phyloP scores from a whole-genome alignment of 2,888 invertebrate species.

The Ethmia dodecea region DNA sequence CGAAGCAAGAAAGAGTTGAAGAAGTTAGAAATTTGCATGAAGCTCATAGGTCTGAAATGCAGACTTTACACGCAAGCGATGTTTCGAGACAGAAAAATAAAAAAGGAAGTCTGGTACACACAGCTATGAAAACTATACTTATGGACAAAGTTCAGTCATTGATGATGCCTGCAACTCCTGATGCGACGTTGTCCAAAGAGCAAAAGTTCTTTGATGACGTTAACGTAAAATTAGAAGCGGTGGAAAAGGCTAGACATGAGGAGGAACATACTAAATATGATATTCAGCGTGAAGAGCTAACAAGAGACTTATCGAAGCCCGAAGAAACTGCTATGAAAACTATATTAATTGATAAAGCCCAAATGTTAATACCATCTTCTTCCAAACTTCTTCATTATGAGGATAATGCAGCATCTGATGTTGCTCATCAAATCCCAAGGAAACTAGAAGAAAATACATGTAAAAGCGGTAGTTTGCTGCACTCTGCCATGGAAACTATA shows the following conservation, averaged over 20 bases:
- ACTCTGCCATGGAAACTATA: conserved; percentile 72
- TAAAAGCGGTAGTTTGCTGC: conserved; percentile 51
- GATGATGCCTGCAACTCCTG: conserved; percentile 58
- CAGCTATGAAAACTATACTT: conserved; percentile 76
- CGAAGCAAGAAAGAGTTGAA: conserved; percentile 54
- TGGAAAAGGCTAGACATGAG: conserved; percentile 38
- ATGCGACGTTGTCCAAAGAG: conserved; percentile 29
- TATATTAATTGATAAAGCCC: conserved; percentile 20
- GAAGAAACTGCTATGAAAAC: conserved; percentile 5
- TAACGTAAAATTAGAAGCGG: conserved; percentile 49
- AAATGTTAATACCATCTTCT: conserved; percentile 1
- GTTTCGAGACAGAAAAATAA: neutral
- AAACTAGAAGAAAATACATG: conserved; percentile 13
- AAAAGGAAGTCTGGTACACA: conserved; percentile 50
- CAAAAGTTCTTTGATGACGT: conserved; percentile 57
- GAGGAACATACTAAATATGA: too few relatives aligned
- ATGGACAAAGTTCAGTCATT: conserved; percentile 71
- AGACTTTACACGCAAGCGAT: neutral
- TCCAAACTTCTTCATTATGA: too few relatives aligned
- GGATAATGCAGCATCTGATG: neutral
- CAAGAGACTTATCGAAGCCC: too few relatives aligned
- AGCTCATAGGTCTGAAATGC: neutral
- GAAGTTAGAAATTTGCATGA: conserved; percentile 29
- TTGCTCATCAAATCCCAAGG: neutral
- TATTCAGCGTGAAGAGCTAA: too few relatives aligned